Evolutionary conservation across 2,113 vertebrate genomes (phyloP).

Genomic region (Haemorhous mexicanus): DNA sequence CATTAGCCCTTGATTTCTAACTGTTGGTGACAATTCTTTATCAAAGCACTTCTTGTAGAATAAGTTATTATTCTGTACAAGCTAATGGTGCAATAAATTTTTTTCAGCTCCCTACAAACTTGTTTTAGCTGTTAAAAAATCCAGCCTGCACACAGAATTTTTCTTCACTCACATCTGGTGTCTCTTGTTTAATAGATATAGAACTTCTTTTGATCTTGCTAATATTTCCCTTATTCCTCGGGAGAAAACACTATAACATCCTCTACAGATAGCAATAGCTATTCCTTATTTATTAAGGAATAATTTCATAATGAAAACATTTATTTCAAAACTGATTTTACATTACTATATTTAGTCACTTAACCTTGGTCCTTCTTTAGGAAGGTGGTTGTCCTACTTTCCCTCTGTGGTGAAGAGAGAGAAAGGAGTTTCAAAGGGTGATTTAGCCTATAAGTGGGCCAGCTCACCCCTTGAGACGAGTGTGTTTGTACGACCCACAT

Average conservation of each 20-base stretch:
- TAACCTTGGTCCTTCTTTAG: not conserved
- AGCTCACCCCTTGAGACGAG: not conserved
- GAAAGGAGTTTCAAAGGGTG: not conserved
- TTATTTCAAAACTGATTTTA: not conserved
- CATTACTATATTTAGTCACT: not conserved
- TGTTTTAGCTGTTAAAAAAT: constrained; percentile 19
- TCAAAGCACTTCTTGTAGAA: not conserved
- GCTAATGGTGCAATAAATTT: not conserved
- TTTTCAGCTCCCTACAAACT: not conserved
- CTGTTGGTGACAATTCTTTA: constrained; percentile 8
- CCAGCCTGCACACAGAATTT: not conserved
- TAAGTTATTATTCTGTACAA: constrained; percentile 2
- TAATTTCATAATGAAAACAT: not conserved
- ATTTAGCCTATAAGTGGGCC: not conserved
- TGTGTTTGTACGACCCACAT: not conserved
- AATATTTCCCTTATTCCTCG: not conserved
- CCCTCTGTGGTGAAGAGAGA: not conserved
- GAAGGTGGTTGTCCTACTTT: not conserved
- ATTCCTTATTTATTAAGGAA: not conserved
- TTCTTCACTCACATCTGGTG: not conserved
- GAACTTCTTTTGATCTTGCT: not conserved
- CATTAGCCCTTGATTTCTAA: constrained; percentile 1
- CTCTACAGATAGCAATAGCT: not conserved
- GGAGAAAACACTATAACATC: not conserved
- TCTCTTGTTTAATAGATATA: not conserved